Conservation (phyloP, 2,888 invertebrate species). For the Chaetogeoica ovagalla region DNA sequence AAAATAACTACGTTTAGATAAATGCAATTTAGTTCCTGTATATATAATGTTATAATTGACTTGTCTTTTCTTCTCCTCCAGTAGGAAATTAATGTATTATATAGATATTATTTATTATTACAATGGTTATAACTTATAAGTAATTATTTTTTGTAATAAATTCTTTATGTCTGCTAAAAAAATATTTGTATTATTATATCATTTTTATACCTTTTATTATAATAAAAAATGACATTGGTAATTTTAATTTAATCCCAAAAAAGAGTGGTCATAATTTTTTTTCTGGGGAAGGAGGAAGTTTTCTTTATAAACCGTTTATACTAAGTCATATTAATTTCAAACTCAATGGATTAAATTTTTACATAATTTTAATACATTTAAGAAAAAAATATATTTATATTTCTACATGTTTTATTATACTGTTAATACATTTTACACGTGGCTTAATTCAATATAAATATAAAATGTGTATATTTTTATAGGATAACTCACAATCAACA, state of each 20-base stretch:
- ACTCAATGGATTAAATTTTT: background rate
- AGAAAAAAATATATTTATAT: background rate
- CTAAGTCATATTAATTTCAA: background rate
- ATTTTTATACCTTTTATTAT: no score
- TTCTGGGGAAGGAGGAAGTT: no score
- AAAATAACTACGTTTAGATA: background rate
- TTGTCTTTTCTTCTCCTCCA: background rate
- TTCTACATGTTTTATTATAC: background rate
- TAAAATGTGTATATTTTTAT: constrained; percentile 1
- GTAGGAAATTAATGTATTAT: constrained; percentile 4
- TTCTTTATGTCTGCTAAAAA: no score
- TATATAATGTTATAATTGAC: background rate
- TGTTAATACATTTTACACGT: background rate
- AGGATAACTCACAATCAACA: constrained; percentile 31
- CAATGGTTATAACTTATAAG: background rate
- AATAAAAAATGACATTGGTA: no score
- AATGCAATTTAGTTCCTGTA: background rate
- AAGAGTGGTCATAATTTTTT: no score
- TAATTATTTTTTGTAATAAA: no score
- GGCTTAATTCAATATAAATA: background rate
- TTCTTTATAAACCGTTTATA: no score
- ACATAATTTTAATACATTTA: background rate
- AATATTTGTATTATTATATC: no score
- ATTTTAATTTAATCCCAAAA: no score
- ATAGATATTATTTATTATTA: background rate